A percentile compares a stretch with the other conserved stretches of the same genome.
Conservation (phyloP, 2,113 vertebrate genomes). For the Eulemur macaco region DNA sequence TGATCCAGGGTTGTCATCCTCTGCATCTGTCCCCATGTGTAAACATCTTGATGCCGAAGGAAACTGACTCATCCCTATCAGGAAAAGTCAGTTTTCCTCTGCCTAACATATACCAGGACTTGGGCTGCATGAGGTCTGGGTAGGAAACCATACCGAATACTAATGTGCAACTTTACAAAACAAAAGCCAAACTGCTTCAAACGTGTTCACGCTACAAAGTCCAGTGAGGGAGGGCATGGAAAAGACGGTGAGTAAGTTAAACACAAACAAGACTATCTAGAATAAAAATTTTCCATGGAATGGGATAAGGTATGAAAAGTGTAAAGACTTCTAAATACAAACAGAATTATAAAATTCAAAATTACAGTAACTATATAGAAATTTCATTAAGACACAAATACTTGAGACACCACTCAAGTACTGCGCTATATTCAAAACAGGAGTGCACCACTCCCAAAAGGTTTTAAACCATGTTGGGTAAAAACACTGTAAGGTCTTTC, state of each 20-base stretch:
- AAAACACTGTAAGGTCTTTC: not conserved
- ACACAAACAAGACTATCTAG: not conserved
- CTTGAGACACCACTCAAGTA: not conserved
- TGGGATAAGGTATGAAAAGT: not conserved
- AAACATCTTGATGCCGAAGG: constrained; percentile 76
- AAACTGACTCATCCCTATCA: constrained; percentile 80
- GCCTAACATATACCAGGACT: constrained; percentile 22
- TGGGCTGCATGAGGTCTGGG: constrained; percentile 32
- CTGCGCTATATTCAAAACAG: not conserved
- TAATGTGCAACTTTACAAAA: not conserved
- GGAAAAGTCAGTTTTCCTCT: constrained; percentile 75
- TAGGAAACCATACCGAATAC: constrained; percentile 40
- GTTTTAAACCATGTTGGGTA: not conserved
- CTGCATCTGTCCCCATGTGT: constrained; percentile 67
- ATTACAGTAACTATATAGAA: not conserved
- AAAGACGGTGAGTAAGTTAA: not conserved
- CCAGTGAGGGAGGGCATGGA: not conserved
- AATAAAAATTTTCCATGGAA: not conserved
- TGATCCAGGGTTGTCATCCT: constrained; percentile 68
- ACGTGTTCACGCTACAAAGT: not conserved
- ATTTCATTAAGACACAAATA: not conserved
- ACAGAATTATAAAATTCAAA: constrained; percentile 8
- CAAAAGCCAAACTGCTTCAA: not conserved
- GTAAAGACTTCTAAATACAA: not conserved
- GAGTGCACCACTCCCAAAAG: not conserved